Conservation (phyloP, 2,888 invertebrate species). For the Melieria crassipennis region DNA sequence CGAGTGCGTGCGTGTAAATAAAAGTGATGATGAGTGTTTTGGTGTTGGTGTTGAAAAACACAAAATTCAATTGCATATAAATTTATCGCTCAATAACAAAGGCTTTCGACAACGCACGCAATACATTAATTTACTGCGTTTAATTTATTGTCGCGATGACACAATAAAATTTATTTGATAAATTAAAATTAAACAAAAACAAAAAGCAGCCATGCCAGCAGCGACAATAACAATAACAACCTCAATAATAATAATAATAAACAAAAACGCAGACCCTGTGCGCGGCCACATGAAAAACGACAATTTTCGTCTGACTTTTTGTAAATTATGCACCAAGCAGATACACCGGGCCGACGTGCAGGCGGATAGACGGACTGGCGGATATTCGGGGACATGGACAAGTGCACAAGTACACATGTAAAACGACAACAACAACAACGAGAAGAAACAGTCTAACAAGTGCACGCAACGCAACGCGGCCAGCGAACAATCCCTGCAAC, state of each 20-base stretch:
- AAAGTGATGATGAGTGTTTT: too few relatives aligned
- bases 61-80: too few relatives aligned
- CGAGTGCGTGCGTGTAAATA: too few relatives aligned
- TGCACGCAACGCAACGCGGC: neutral
- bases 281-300: too few relatives aligned
- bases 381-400: too few relatives aligned
- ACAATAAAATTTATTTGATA: conserved; percentile 30
- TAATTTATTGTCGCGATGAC: conserved; percentile 25
- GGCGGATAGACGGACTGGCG: too few relatives aligned
- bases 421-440: neutral
- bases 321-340: too few relatives aligned
- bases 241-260: neutral
- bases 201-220: neutral
- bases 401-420: neutral
- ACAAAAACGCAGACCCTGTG: neutral
- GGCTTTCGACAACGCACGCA: conserved; percentile 43
- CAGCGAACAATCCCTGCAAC: neutral
- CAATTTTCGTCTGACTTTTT: too few relatives aligned
- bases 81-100: conserved; percentile 33
- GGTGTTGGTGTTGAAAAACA: too few relatives aligned
- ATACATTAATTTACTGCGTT: conserved; percentile 25
- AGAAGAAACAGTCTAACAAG: neutral
- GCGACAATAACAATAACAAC: neutral
- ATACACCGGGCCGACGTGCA: too few relatives aligned
- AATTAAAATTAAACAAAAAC: conserved; percentile 27